Evolutionary conservation across 1,140 invertebrate species (phyloP).

Genomic region (Zaprionus capensis): DNA sequence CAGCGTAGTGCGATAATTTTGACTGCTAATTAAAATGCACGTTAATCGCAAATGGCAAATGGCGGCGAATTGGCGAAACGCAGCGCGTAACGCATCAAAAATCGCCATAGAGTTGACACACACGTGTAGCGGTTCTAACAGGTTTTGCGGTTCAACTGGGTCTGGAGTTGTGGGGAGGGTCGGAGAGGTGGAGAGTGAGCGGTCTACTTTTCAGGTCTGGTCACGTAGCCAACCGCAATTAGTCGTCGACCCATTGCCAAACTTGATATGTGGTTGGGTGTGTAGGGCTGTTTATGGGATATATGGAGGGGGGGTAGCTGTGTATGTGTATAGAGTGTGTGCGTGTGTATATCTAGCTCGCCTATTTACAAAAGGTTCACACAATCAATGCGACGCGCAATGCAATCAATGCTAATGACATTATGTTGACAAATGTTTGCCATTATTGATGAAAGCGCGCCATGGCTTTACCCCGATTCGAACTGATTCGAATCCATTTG

Average conservation of each 20-base stretch:
- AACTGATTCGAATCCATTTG: constrained; percentile 30
- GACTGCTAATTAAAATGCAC: constrained; percentile 70
- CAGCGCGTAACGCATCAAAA: constrained; percentile 31
- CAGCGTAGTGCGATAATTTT: constrained; percentile 29
- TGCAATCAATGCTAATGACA: constrained; percentile 83
- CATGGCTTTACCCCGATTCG: constrained; percentile 30
- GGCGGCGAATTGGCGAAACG: background rate
- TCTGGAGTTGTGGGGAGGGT: background rate
- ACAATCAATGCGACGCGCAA: constrained; percentile 75
- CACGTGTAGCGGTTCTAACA: background rate
- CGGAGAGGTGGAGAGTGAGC: background rate
- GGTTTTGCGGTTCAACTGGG: background rate
- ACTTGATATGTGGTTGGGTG: constrained; percentile 46
- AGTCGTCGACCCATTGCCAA: constrained; percentile 65
- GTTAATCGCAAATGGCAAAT: constrained; percentile 63
- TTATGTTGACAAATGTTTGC: constrained; percentile 82
- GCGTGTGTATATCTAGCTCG: constrained; percentile 37
- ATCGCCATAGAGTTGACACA: constrained; percentile 14
- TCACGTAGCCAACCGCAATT: constrained; percentile 77
- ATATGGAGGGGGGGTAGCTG: background rate
- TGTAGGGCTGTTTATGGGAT: background rate
- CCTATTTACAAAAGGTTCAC: constrained; percentile 74
- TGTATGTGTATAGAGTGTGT: constrained; percentile 13
- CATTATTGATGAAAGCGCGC: constrained; percentile 76
- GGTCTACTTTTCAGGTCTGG: constrained; percentile 32